Base-by-base conservation (phyloP, 2,888 invertebrate genomes). In the Lithodes maja region DNA sequence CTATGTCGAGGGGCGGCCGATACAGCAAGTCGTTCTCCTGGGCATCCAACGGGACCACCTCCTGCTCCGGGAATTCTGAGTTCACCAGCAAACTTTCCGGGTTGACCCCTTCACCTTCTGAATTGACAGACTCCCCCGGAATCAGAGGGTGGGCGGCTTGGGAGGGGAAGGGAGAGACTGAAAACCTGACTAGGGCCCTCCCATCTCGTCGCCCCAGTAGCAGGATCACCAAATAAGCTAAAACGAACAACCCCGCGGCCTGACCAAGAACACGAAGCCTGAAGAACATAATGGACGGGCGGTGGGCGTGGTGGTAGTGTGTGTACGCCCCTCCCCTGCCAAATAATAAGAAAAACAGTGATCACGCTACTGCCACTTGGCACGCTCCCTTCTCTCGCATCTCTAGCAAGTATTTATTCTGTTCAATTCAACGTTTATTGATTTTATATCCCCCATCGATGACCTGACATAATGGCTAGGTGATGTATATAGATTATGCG, bases 1-100 rank as follows among this genome's bases (percentile, higher is more conserved):
- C 91, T 5, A 91, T 49, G 33, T 91, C 91, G 33, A 91, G 83
- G 17, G 91, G 91, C n/a, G 89, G 78, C 15, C 89, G 79, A 68
- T 86, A 90, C 5, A 89, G 77, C 12, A 91, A 71, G 54, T 90
- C 86, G 69, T 91, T 89, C 75, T 84, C 90, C 61, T 55, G 50
- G n/a, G 83, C n/a, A 50, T 83, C 78, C 17, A 89, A 33, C 5
- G 89, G 84, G 0, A 85, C 83, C 9, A 80, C 86, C 50, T 86
- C 86, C 79, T 77, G 80, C 77, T 79, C 69, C 9, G 50, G 55
- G 49, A 50, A 50, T 15, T 61, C 71, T 33, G 33, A 0, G 3
- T 55, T 61, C 17, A 3, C 12, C 1, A 33, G 9, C 9, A 7
- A 15, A 0, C 77, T 17, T 17, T 15, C 15, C 50, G 50, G 52